Percentiles rank a stretch among this genome's conserved stretches.
Conservation (phyloP, 2,888 invertebrate genomes). For the Petrolisthes manimaculis region DNA sequence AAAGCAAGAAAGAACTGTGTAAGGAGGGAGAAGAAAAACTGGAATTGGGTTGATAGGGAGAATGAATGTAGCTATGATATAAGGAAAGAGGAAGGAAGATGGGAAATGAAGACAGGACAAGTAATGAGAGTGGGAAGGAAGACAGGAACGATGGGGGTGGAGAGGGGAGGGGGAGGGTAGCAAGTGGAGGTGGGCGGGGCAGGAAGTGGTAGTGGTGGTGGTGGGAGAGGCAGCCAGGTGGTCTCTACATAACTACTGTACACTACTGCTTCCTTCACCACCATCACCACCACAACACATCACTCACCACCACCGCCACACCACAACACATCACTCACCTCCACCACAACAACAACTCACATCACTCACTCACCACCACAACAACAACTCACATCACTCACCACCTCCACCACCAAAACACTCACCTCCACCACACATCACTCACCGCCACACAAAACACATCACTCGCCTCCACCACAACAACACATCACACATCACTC, state of each 20-base stretch:
- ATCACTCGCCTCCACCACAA: not conserved
- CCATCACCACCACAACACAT: too few species aligned
- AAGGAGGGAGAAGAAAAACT: too few species aligned
- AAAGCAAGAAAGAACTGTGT: too few species aligned
- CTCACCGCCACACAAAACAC: not conserved
- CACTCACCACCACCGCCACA: too few species aligned
- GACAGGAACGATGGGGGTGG: not conserved
- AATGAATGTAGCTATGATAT: too few species aligned
- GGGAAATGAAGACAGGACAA: too few species aligned
- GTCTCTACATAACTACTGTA: not conserved
- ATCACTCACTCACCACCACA: conserved; percentile 15
- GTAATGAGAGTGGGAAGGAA: too few species aligned
- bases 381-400: not conserved
- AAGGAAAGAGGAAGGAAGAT: too few species aligned
- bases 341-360: not conserved
- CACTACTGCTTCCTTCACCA: too few species aligned
- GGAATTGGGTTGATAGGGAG: too few species aligned
- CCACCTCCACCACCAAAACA: not conserved
- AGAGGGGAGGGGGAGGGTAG: not conserved
- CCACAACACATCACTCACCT: not conserved
- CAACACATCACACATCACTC: too few species aligned
- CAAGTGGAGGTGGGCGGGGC: conserved; percentile 14
- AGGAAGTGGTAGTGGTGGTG: conserved; percentile 10
- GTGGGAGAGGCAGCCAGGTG: not conserved
- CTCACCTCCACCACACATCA: conserved; percentile 9